Conservation (phyloP, 1,140 invertebrate genomes). For the Orius insidiosus region DNA sequence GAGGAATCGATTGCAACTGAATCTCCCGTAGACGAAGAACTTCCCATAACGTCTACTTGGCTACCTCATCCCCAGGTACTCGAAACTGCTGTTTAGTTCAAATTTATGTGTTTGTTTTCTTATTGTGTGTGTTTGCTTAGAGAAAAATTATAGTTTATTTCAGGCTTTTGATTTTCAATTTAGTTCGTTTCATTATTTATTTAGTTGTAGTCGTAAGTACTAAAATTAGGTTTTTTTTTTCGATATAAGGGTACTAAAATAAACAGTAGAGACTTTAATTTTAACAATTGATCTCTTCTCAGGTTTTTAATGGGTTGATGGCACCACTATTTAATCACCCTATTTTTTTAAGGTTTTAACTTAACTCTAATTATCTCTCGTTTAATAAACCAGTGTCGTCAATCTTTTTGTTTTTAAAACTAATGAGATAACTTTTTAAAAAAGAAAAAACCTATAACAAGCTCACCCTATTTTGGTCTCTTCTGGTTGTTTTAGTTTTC, state of each 20-base stretch:
- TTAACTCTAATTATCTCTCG: too few relatives aligned
- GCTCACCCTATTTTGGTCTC: neutral
- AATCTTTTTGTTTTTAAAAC: too few relatives aligned
- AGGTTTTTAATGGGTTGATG: too few relatives aligned
- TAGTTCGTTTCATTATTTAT: slow-evolving; percentile 1
- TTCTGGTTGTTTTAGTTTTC: neutral
- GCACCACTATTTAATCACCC: too few relatives aligned
- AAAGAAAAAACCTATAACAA: too few relatives aligned
- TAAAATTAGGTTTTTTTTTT: slow-evolving; percentile 6
- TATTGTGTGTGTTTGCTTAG: neutral
- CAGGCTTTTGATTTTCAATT: neutral
- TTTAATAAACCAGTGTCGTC: too few relatives aligned
- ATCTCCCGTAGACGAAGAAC: slow-evolving; percentile 33
- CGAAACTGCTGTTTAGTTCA: slow-evolving; percentile 37
- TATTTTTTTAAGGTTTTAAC: too few relatives aligned
- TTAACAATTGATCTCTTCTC: too few relatives aligned
- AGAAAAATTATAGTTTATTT: neutral
- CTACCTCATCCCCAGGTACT: slow-evolving; percentile 35
- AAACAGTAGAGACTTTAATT: neutral
- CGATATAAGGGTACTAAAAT: slow-evolving; percentile 3
- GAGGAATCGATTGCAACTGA: slow-evolving; percentile 41
- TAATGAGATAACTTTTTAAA: too few relatives aligned
- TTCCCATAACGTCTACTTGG: slow-evolving; percentile 26
- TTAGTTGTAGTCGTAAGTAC: slow-evolving; percentile 3
- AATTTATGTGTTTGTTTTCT: slow-evolving; percentile 11